Percentiles rank a stretch among this genome's conserved stretches.
Evolutionary conservation across 2,888 invertebrate genomes (phyloP).

Genomic region (Drosophila mulleri): DNA sequence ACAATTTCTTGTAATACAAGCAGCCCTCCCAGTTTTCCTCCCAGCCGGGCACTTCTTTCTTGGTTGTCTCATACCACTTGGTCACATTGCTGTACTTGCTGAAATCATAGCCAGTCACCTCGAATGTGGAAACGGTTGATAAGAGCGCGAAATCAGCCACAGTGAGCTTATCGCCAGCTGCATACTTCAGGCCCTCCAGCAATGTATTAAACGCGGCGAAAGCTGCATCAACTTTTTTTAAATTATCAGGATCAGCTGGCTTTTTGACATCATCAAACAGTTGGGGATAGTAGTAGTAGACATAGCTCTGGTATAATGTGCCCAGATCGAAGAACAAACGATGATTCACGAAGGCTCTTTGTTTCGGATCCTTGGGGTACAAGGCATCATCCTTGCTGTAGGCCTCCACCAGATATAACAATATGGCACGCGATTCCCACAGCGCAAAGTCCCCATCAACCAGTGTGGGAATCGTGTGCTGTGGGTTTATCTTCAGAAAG

Average conservation of each 20-base stretch:
- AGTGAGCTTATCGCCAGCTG: conserved; percentile 90
- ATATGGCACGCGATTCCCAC: conserved; percentile 93
- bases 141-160: conserved; percentile 91
- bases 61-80: conserved; percentile 87
- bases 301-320: conserved; percentile 89
- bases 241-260: conserved; percentile 88
- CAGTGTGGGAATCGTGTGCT: conserved; percentile 92
- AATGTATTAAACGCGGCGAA: conserved; percentile 89
- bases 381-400: conserved; percentile 91
- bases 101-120: conserved; percentile 88
- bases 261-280: conserved; percentile 87
- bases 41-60: conserved; percentile 87
- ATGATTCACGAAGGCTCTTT: conserved; percentile 91
- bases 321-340: conserved; percentile 92
- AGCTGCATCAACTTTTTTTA: conserved; percentile 88
- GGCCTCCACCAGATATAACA: conserved; percentile 91
- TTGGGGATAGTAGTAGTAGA: conserved; percentile 89
- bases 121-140: conserved; percentile 89
- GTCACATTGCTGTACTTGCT: conserved; percentile 88
- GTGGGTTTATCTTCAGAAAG: conserved; percentile 91
- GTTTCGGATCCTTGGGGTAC: conserved; percentile 91
- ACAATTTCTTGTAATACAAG: conserved; percentile 48
- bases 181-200: conserved; percentile 89
- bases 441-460: conserved; percentile 92
- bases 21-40: conserved; percentile 86